Evolutionary conservation across 2,888 invertebrate genomes (phyloP).

Genomic region (Lumbricus terrestris): DNA sequence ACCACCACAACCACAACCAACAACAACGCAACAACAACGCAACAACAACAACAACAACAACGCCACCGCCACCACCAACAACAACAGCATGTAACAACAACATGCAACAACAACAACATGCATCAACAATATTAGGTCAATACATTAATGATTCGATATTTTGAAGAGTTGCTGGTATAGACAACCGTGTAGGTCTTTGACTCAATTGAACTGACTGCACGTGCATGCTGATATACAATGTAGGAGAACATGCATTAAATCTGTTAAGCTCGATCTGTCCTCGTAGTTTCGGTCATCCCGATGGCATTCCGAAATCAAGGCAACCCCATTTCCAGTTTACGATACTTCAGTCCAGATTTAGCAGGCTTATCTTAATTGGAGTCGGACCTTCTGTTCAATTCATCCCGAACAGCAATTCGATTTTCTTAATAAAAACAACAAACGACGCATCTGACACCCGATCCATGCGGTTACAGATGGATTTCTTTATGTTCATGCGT

Average conservation of each 20-base stretch:
- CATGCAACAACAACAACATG: no score
- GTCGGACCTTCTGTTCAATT: neutral
- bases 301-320: neutral
- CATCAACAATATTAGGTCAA: no score
- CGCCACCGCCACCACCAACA: no score
- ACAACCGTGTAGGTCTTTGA: neutral
- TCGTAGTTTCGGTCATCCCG: neutral
- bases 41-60: no score
- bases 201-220: neutral
- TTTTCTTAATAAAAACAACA: neutral
- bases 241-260: neutral
- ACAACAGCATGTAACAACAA: no score
- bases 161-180: neutral
- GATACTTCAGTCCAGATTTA: neutral
- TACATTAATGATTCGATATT: neutral
- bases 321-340: neutral
- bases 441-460: neutral
- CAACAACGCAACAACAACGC: no score
- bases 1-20: no score
- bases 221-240: neutral
- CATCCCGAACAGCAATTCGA: no score
- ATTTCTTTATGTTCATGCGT: neutral
- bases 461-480: neutral
- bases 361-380: neutral
- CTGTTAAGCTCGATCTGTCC: no score